Base-by-base conservation (phyloP, 2,113 vertebrate species). In the Calonectris borealis region DNA sequence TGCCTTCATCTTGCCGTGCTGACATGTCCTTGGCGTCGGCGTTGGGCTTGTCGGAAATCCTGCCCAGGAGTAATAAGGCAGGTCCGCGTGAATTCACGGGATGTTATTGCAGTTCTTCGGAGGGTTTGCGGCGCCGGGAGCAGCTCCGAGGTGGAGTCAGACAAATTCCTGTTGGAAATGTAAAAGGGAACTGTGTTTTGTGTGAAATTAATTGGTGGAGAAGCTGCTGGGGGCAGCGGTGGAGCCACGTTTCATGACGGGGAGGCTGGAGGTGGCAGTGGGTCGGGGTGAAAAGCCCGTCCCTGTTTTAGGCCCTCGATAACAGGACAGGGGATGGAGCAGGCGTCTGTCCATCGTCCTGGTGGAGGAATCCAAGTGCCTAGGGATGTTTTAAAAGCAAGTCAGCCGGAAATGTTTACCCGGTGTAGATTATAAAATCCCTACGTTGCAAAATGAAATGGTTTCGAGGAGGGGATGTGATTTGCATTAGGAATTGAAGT, bases 401-500 rank as follows among this genome's bases (percentile, higher is more conserved):
- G 14, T 86, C 84, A 80, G 54, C 49, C 2, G 8, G 91, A 91
- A 93, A 79, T 55, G 62, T 91, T 95, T 87, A 40, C 83, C 38
- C 46, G 58, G 58, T 55, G 54, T 38, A 65, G 83, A 86, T 94
- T 84, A 94, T 77, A 38, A 94, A 93, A 84, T 40, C 90, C 42
- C 81, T 71, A 31, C 66, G 18, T 96, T 91, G 75, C 29, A 42
- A 93, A 96, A 93, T 88, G 83, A 95, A 95, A 95, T 95, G 81
- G 89, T 68, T 97, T 94, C 4, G 34, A 71, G 81, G 70, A 72
- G 48, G 75, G 71, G 83, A 72, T 96, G 83, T 64, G 91, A 92
- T 96, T 93, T 96, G 86, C 92, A 96, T 97, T 93, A 91, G 94
- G 86, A 93, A 95, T 91, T 90, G 89, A 94, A 94, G 65, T 17